These are phyloP conservation scores for Metaphire vulgaris DNA, from an alignment of 1,140 invertebrate genomes.

Conservation along the genomic window DNA sequence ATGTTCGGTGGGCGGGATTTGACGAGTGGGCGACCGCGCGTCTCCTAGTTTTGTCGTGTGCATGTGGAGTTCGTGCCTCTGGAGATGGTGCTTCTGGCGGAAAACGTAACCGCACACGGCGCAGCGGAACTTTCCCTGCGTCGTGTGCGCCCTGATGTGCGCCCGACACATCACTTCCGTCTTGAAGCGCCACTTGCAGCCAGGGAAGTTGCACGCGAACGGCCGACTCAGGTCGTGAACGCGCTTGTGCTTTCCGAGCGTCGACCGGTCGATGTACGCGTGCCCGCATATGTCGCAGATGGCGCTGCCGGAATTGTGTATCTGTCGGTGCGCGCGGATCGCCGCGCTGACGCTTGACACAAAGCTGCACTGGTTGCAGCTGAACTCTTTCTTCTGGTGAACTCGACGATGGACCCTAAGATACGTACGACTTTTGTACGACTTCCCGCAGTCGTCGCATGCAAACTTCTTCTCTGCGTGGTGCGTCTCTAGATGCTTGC, in stretches of 20 bases:
- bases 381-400: constrained; percentile 37
- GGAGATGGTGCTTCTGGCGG: constrained; percentile 48
- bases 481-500: constrained; percentile 40
- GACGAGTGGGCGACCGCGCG: neutral
- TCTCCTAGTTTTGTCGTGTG: constrained; percentile 34
- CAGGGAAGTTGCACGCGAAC: constrained; percentile 40
- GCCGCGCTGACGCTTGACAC: constrained; percentile 39
- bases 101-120: constrained; percentile 41
- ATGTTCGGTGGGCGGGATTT: neutral
- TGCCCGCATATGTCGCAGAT: constrained; percentile 47
- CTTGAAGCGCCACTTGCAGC: constrained; percentile 47
- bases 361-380: constrained; percentile 46
- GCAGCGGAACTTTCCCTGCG: constrained; percentile 27
- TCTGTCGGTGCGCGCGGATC: constrained; percentile 45
- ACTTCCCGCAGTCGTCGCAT: constrained; percentile 44
- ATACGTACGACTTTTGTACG: constrained; percentile 41
- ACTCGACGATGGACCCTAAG: constrained; percentile 39
- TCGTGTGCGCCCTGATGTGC: constrained; percentile 40
- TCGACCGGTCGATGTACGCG: constrained; percentile 46
- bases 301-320: constrained; percentile 42
- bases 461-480: constrained; percentile 38
- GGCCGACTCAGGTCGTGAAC: constrained; percentile 46
- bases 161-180: constrained; percentile 44
- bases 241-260: constrained; percentile 43
- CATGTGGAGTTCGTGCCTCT: constrained; percentile 40